Base-by-base conservation (phyloP, 2,797 vertebrate species). In the Meriones psammophilus region DNA sequence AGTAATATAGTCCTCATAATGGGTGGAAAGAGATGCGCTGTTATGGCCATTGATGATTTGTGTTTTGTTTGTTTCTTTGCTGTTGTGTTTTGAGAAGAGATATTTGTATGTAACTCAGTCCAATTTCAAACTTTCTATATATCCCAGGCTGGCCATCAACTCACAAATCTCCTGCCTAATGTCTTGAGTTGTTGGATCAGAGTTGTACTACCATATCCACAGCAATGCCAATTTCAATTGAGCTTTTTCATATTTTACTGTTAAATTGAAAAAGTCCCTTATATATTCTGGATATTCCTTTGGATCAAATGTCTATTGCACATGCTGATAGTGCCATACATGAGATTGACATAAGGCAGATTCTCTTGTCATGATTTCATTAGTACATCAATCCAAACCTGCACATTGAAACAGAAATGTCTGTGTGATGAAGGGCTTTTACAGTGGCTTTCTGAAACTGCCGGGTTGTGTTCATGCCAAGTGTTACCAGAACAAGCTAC, bases 331-430 rank as follows among this genome's bases (percentile, higher is more conserved):
- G 97, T 94, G 94, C 79, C 94, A 83, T 96, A 78, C 77, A 36
- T 33, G 69, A 86, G 17, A 74, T 58, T 94, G 96, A 92, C 60
- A 96, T 88, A 93, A 92, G 89, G 96, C 20, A 96, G 68, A 94
- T 95, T 96, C 58, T 87, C 93, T n/a, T 97, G 81, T 58, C 95
- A 97, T 62, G 94, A 83, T 97, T 94, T 33, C 60, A 86, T 92
- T 97, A 95, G 97, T 78, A 95, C 92, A 96, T 91, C 0, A 0
- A 85, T 62, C 92, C 86, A 88, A 96, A 98, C 97, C 85, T 95
- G 46, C 96, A 93, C 94, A 56, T 94, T 98, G 96, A 97, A 98
- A 97, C 78, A 60, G 78, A 87, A 97, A 97, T 97, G 97, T 97
- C 92, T 78, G 94, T 88, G 92, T 89, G 60, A 94, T 92, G 39